Conservation (phyloP, 2,888 invertebrate genomes). For the Merodon equestris region DNA sequence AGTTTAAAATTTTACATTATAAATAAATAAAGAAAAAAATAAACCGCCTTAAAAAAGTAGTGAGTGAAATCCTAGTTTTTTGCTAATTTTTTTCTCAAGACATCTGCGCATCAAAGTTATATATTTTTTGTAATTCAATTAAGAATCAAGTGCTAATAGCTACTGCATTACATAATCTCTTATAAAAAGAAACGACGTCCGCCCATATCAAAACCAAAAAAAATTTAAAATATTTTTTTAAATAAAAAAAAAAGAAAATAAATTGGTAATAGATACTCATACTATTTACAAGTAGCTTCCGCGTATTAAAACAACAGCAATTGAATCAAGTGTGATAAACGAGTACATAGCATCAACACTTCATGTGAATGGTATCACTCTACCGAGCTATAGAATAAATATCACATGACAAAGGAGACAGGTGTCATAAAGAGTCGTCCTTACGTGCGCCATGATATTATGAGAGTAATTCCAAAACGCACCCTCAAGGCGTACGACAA, state of each 20-base stretch:
- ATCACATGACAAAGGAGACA: background rate
- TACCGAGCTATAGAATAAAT: background rate
- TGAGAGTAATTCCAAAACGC: slow-evolving; percentile 22
- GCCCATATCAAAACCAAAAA: slow-evolving; percentile 72
- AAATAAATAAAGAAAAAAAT: slow-evolving; percentile 30
- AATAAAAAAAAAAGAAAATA: slow-evolving; percentile 35
- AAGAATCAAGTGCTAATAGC: slow-evolving; percentile 6
- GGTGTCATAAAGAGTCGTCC: too few species aligned
- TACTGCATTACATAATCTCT: slow-evolving; percentile 42
- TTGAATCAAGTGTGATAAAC: too few species aligned
- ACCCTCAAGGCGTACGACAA: slow-evolving; percentile 20
- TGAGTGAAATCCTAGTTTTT: slow-evolving; percentile 41
- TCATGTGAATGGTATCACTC: background rate
- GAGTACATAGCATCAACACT: too few species aligned
- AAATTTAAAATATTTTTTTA: slow-evolving; percentile 11
- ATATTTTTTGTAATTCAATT: slow-evolving; percentile 11
- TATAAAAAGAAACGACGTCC: slow-evolving; percentile 74
- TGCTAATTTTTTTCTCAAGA: slow-evolving; percentile 11
- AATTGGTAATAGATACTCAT: slow-evolving; percentile 19
- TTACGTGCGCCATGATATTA: background rate
- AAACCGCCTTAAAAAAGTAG: slow-evolving; percentile 43
- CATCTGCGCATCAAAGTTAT: slow-evolving; percentile 44
- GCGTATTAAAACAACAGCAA: too few species aligned
- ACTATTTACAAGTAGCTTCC: too few species aligned
- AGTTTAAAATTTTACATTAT: slow-evolving; percentile 17